These are phyloP conservation scores for Salticus scenicus DNA, from an alignment of 2,888 invertebrate species.

Conservation along the genomic window DNA sequence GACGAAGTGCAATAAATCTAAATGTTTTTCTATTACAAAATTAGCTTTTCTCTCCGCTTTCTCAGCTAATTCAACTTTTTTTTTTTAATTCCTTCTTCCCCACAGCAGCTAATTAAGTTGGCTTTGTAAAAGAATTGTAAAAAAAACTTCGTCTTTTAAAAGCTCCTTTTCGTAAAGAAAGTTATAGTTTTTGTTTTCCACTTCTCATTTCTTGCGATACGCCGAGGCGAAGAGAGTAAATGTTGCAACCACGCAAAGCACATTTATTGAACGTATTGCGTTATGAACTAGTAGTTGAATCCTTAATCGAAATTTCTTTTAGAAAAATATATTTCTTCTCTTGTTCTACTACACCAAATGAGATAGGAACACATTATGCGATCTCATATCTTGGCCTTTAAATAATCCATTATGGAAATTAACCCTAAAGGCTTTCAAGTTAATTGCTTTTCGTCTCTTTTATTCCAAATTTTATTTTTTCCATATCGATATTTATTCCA, in stretches of 20 bases:
- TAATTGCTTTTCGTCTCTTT: slow-evolving; percentile 27
- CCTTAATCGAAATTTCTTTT: slow-evolving; percentile 10
- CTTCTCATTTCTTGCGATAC: neutral
- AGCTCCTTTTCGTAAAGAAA: neutral
- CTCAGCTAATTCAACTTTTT: neutral
- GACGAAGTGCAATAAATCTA: slow-evolving; percentile 31
- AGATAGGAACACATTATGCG: neutral
- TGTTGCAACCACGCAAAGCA: neutral
- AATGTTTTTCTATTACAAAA: slow-evolving; percentile 40
- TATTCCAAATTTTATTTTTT: neutral
- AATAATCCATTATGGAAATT: slow-evolving; percentile 48
- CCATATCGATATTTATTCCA: neutral
- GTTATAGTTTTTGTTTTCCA: neutral
- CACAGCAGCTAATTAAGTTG: slow-evolving; percentile 8
- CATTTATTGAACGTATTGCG: neutral
- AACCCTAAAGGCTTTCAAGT: slow-evolving; percentile 41
- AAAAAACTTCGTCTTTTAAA: neutral
- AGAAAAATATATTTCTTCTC: neutral
- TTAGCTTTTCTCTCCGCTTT: slow-evolving; percentile 17
- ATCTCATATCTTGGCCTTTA: slow-evolving; percentile 17
- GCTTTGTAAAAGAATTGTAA: neutral
- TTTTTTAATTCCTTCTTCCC: neutral
- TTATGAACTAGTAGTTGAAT: neutral
- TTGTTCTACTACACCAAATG: neutral
- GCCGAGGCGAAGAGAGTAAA: neutral